These are phyloP conservation scores for Toxonevra muliebris DNA, from an alignment of 2,888 invertebrate species.

Conservation along the genomic window DNA sequence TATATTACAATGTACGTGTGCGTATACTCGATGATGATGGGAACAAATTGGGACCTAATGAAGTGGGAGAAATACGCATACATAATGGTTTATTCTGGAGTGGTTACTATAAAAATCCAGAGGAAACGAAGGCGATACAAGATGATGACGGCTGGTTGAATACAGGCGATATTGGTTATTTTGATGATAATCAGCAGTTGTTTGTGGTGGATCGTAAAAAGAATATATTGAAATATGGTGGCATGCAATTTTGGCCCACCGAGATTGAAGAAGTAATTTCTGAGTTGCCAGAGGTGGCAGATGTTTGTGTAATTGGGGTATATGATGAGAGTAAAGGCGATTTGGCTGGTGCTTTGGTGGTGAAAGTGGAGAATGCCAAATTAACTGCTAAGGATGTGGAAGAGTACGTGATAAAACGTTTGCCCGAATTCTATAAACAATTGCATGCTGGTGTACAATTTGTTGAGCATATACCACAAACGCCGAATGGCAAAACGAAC, in stretches of 20 bases:
- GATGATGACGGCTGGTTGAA: constrained; percentile 54
- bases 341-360: constrained; percentile 55
- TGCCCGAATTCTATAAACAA: constrained; percentile 12
- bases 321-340: constrained; percentile 50
- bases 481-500: constrained; percentile 28
- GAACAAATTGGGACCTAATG: constrained; percentile 43
- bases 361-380: constrained; percentile 44
- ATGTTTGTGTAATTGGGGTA: constrained; percentile 35
- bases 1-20: constrained; percentile 40
- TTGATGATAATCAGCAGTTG: constrained; percentile 51
- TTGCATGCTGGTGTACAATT: constrained; percentile 31
- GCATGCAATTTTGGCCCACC: constrained; percentile 32
- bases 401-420: constrained; percentile 39
- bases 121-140: constrained; percentile 43
- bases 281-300: constrained; percentile 27
- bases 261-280: constrained; percentile 33
- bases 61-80: constrained; percentile 54
- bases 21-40: constrained; percentile 52
- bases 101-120: constrained; percentile 54
- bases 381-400: constrained; percentile 51
- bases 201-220: constrained; percentile 55
- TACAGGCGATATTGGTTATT: constrained; percentile 59
- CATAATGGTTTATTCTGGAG: constrained; percentile 46
- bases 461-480: constrained; percentile 29
- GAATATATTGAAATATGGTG: constrained; percentile 52